These are phyloP conservation scores for Norana najaformis DNA, from an alignment of 2,888 invertebrate genomes.

Conservation along the genomic window DNA sequence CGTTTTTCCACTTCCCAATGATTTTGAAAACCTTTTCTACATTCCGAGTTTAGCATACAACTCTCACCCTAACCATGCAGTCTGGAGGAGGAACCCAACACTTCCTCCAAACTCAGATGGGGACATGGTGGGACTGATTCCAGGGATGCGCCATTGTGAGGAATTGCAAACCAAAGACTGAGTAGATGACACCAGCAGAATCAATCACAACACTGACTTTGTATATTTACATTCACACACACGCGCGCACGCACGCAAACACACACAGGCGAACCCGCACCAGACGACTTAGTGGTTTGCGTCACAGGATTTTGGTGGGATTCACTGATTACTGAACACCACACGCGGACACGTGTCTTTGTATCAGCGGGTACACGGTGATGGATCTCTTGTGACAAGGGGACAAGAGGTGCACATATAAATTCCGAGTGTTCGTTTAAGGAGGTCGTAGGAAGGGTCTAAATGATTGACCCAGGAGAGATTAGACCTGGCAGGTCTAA, in stretches of 20 bases:
- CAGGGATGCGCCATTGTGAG: neutral
- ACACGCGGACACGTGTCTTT: neutral
- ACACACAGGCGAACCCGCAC: neutral
- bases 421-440: neutral
- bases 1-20: too few relatives aligned
- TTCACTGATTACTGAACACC: neutral
- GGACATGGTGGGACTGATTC: neutral
- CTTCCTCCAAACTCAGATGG: too few relatives aligned
- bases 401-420: neutral
- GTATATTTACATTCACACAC: too few relatives aligned
- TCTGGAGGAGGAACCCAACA: too few relatives aligned
- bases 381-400: neutral
- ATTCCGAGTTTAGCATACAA: too few relatives aligned
- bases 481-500: constrained; percentile 7
- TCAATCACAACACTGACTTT: neutral
- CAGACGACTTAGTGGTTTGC: neutral
- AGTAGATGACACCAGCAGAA: neutral
- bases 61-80: too few relatives aligned
- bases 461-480: neutral
- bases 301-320: neutral
- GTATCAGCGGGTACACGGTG: neutral
- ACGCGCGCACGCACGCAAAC: neutral
- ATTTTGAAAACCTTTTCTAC: too few relatives aligned
- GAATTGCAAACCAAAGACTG: neutral
- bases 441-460: neutral